Percentiles rank a stretch among this genome's conserved stretches.
Evolutionary conservation across 2,113 vertebrate species (phyloP).

Genomic region (Oxyura jamaicensis): DNA sequence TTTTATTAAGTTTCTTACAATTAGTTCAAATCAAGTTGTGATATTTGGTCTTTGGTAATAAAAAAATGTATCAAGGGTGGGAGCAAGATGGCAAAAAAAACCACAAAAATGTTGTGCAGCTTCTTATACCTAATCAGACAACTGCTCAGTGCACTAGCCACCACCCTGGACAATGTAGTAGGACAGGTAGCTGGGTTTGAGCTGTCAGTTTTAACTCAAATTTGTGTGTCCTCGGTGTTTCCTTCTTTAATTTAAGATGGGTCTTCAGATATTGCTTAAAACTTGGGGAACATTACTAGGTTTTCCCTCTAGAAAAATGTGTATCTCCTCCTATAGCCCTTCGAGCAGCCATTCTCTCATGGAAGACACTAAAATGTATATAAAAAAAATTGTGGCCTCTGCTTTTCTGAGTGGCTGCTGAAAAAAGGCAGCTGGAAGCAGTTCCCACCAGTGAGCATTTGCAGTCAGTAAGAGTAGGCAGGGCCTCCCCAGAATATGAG

Average conservation of each 20-base stretch:
- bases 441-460: not conserved
- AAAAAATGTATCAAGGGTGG: rapidly evolving
- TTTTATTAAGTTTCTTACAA: not conserved
- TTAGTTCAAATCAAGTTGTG: not conserved
- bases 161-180: not conserved
- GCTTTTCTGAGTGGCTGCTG: not conserved
- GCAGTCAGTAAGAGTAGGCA: not conserved
- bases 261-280: not conserved
- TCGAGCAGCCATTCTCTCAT: not conserved
- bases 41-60: not conserved
- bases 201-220: not conserved
- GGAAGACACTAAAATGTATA: not conserved
- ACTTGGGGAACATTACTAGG: not conserved
- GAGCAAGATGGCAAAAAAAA: not conserved
- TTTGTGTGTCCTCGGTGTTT: not conserved
- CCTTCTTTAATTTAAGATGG: not conserved
- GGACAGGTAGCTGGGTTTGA: not conserved
- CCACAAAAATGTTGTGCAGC: not conserved
- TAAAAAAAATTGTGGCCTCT: not conserved
- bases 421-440: not conserved
- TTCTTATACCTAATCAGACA: not conserved
- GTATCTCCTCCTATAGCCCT: not conserved
- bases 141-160: not conserved
- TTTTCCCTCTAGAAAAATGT: not conserved
- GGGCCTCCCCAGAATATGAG: not conserved